phyloP scores from a whole-genome alignment of 1,140 invertebrate species.

The Melanaphis sacchari region DNA sequence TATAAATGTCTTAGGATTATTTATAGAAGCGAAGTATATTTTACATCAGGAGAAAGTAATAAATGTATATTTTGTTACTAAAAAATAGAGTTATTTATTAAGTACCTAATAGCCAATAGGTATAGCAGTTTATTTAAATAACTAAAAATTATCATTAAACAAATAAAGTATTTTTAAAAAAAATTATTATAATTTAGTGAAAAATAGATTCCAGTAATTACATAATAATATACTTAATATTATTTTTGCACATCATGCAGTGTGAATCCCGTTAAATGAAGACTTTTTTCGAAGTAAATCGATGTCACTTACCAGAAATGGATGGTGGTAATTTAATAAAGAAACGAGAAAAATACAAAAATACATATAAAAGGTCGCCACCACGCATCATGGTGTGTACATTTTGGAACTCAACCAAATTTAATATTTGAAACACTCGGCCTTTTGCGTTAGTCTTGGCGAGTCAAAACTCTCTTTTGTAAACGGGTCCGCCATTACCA shows the following conservation, averaged over 20 bases:
- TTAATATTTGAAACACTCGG: constrained; percentile 35
- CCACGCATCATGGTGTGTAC: not conserved
- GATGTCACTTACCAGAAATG: not conserved
- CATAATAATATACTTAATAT: not conserved
- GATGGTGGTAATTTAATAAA: not conserved
- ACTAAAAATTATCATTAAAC: not conserved
- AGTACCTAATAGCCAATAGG: not conserved
- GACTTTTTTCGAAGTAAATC: not conserved
- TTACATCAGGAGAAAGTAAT: too few relatives aligned
- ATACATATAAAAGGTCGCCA: not conserved
- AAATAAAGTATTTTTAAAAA: not conserved
- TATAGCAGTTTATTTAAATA: not conserved
- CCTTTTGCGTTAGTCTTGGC: not conserved
- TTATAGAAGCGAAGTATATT: not conserved
- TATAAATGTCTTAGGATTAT: not conserved
- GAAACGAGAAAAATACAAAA: not conserved
- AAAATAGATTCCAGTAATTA: not conserved
- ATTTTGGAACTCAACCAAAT: constrained; percentile 22
- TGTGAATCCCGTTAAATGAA: not conserved
- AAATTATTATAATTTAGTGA: not conserved
- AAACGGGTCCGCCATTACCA: constrained; percentile 4
- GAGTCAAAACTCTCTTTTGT: constrained; percentile 18
- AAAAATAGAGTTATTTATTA: not conserved
- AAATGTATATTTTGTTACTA: not conserved
- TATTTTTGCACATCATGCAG: not conserved